Percentiles rank a stretch among this genome's conserved stretches.
These are phyloP conservation scores for Pseudopipra pipra DNA, from an alignment of 2,113 vertebrate species.

Conservation along the genomic window DNA sequence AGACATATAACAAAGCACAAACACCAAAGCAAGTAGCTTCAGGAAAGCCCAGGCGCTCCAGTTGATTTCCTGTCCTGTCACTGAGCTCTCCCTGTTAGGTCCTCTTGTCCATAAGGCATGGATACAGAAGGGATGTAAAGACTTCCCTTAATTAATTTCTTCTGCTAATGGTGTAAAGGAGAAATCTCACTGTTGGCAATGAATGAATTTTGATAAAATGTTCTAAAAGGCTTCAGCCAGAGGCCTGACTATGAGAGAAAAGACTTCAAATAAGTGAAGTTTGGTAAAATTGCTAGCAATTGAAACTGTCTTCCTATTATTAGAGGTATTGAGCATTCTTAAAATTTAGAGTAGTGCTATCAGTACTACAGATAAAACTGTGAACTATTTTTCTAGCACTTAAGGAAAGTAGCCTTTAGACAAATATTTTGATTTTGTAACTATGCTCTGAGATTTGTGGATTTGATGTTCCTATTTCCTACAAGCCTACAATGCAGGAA, in stretches of 20 bases:
- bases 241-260: not conserved
- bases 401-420: not conserved
- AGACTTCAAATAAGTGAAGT: not conserved
- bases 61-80: not conserved
- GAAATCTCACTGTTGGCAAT: not conserved
- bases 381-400: not conserved
- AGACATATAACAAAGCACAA: not conserved
- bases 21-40: not conserved
- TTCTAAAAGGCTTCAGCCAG: not conserved
- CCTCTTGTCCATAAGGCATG: not conserved
- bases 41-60: not conserved
- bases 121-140: not conserved
- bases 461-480: not conserved
- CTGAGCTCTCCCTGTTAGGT: not conserved
- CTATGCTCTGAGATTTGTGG: not conserved
- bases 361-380: not conserved
- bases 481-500: not conserved
- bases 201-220: not conserved
- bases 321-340: not conserved
- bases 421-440: not conserved
- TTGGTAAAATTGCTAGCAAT: not conserved
- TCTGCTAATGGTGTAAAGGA: not conserved
- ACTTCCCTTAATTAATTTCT: not conserved
- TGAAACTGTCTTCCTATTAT: not conserved
- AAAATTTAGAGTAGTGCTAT: not conserved